These are phyloP conservation scores for Cataglyphis cursor DNA, from an alignment of 2,888 invertebrate genomes.

Conservation along the genomic window DNA sequence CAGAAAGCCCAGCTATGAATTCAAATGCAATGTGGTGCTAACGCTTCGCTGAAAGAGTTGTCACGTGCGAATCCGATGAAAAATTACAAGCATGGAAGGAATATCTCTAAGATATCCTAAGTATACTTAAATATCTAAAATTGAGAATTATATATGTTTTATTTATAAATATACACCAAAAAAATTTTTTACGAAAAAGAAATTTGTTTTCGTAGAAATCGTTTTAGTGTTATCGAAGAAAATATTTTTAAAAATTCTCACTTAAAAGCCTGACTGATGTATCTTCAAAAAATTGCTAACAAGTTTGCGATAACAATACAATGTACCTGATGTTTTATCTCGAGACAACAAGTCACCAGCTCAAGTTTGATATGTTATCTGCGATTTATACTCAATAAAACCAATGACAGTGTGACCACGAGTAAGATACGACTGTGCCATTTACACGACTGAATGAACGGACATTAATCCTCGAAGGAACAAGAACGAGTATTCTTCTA, in stretches of 20 bases:
- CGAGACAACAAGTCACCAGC: conserved; percentile 17
- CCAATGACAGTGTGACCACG: neutral
- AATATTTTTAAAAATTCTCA: neutral
- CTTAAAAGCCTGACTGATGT: neutral
- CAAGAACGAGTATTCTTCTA: neutral
- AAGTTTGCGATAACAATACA: neutral
- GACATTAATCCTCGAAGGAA: neutral
- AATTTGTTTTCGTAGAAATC: neutral
- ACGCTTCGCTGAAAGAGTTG: conserved; percentile 50
- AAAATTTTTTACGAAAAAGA: neutral
- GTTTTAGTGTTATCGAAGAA: neutral
- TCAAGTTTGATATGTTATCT: conserved; percentile 58
- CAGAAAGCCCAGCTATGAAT: conserved; percentile 81
- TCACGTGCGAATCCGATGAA: conserved; percentile 52
- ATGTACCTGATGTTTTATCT: conserved; percentile 54
- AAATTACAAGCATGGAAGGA: conserved; percentile 42
- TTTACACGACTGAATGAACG: conserved; percentile 9
- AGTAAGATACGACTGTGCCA: conserved; percentile 13
- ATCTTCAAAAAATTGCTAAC: neutral
- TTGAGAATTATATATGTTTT: neutral
- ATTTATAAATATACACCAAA: neutral
- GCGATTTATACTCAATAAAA: conserved; percentile 19
- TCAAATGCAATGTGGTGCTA: conserved; percentile 77
- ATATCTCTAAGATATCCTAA: neutral
- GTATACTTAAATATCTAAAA: neutral